Conservation (phyloP, 1,140 invertebrate genomes). For the Coptotermes formosanus region DNA sequence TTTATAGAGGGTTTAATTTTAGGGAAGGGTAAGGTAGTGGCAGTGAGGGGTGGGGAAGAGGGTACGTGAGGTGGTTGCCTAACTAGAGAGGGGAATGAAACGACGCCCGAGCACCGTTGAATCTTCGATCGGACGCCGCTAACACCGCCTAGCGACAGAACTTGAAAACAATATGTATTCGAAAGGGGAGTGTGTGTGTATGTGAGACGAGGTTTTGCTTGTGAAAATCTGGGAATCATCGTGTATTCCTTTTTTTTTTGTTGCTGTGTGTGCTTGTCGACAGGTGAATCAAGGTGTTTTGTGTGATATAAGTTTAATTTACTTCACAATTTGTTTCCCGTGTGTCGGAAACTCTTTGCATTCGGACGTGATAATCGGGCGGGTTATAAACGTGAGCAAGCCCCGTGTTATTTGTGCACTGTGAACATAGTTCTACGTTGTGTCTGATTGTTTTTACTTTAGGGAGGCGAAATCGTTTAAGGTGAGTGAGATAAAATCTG, state of each 20-base stretch:
- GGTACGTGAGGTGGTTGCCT: constrained; percentile 10
- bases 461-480: neutral
- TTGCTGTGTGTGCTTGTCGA: neutral
- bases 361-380: neutral
- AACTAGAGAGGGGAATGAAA: constrained; percentile 6
- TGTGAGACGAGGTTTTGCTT: neutral
- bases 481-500: neutral
- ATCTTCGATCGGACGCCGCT: constrained; percentile 34
- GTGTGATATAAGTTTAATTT: neutral
- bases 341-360: neutral
- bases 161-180: constrained; percentile 13
- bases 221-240: neutral
- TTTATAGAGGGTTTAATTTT: neutral
- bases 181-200: neutral
- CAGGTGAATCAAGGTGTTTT: neutral
- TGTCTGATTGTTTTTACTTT: neutral
- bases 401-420: neutral
- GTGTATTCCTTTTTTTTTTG: neutral
- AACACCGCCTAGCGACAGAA: constrained; percentile 31
- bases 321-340: neutral
- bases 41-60: constrained; percentile 33
- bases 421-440: neutral
- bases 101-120: constrained; percentile 25
- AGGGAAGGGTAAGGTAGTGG: neutral
- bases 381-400: neutral